phyloP scores from a whole-genome alignment of 2,113 vertebrate genomes.

The Microtus ochrogaster region DNA sequence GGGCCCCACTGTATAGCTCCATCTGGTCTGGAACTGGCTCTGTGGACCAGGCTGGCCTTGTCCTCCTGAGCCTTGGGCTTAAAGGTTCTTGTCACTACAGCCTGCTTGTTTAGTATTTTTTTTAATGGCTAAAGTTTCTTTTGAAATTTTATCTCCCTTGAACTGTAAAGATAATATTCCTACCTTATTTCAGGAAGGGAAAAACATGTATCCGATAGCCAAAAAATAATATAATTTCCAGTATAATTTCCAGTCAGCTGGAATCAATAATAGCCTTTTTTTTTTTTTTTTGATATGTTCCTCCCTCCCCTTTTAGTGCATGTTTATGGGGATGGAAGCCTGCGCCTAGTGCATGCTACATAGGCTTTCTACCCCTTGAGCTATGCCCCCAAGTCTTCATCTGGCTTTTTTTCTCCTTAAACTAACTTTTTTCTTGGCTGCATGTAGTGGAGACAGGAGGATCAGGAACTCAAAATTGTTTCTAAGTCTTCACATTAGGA shows the following conservation, averaged over 20 bases:
- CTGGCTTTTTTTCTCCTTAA: background rate
- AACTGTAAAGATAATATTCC: conserved; percentile 28
- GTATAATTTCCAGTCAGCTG: conserved; percentile 3
- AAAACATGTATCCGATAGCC: background rate
- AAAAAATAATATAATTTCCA: background rate
- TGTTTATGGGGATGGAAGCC: background rate
- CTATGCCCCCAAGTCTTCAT: background rate
- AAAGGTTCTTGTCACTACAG: background rate
- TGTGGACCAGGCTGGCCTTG: background rate
- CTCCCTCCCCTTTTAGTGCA: background rate
- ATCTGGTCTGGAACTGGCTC: background rate
- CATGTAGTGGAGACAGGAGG: background rate
- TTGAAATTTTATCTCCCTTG: conserved; percentile 48
- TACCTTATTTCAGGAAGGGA: background rate
- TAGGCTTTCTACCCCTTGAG: background rate
- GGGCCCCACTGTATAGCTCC: background rate
- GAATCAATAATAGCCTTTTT: background rate
- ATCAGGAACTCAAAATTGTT: background rate
- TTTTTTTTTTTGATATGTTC: too few species aligned
- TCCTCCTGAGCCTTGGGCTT: background rate
- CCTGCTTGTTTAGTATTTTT: conserved; percentile 31
- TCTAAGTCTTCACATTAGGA: background rate
- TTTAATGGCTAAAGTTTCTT: conserved; percentile 28
- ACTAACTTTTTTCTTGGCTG: background rate
- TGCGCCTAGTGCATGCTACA: background rate